A percentile compares a stretch with the other conserved stretches of the same genome.
These are phyloP conservation scores for Telmatochromis brachygnathus DNA, from an alignment of 2,113 vertebrate species.

Conservation along the genomic window DNA sequence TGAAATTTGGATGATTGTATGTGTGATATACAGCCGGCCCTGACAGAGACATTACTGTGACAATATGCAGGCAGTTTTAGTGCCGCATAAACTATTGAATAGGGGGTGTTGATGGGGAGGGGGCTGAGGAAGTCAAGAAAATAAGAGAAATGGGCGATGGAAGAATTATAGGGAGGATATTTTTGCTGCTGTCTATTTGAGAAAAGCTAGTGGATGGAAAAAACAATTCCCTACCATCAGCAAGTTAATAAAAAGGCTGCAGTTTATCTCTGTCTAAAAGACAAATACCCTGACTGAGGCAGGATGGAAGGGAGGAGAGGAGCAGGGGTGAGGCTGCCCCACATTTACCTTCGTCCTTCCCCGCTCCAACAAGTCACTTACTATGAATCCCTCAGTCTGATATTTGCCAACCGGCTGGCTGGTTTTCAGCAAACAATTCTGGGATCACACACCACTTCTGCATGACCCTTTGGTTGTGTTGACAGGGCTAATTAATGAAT, in stretches of 20 bases:
- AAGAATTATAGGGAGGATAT: conserved; percentile 44
- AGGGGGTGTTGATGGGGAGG: background rate
- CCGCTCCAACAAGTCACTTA: conserved; percentile 35
- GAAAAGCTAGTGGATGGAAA: conserved; percentile 47
- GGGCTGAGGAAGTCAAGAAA: conserved; percentile 6
- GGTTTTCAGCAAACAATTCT: background rate
- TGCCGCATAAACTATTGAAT: conserved; percentile 9
- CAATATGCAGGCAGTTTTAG: conserved; percentile 25
- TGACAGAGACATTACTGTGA: conserved; percentile 29
- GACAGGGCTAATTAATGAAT: conserved; percentile 46
- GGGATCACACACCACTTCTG: background rate
- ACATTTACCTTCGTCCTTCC: conserved; percentile 32
- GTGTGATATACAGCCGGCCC: conserved; percentile 7
- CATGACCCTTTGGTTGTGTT: conserved; percentile 27
- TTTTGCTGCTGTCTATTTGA: conserved; percentile 48
- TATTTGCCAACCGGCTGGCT: background rate
- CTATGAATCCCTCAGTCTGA: conserved; percentile 10
- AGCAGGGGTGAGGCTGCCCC: conserved; percentile 22
- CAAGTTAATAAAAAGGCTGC: conserved; percentile 69
- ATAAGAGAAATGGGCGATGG: conserved; percentile 12
- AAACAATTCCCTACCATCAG: conserved; percentile 66
- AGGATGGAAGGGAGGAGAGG: conserved; percentile 28
- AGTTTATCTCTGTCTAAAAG: conserved; percentile 73
- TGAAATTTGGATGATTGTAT: conserved; percentile 32
- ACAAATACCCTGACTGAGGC: conserved; percentile 62